Conservation (phyloP, 2,797 vertebrate genomes). For the Paratrypauchen microcephalus region DNA sequence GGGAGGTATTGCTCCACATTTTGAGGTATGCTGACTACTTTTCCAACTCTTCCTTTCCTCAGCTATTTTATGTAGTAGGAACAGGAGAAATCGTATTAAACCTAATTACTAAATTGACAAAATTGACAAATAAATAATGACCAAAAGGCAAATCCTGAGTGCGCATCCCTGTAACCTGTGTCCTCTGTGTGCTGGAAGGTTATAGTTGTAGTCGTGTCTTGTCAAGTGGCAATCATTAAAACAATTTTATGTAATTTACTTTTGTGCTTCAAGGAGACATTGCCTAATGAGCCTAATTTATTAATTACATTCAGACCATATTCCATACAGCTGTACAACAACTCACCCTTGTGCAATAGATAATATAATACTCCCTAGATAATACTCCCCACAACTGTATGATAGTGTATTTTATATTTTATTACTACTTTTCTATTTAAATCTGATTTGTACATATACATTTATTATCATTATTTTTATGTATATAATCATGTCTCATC, state of each 20-base stretch:
- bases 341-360: no score
- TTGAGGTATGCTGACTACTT: neutral
- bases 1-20: conserved; percentile 55
- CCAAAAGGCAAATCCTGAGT: neutral
- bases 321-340: no score
- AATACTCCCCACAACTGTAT: no score
- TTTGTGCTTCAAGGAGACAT: neutral
- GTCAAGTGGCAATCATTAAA: neutral
- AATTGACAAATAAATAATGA: neutral
- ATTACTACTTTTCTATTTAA: no score
- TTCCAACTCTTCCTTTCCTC: neutral
- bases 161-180: neutral
- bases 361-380: no score
- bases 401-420: no score
- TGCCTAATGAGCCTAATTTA: neutral
- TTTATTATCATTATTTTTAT: no score
- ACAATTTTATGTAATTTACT: neutral
- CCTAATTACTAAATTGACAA: neutral
- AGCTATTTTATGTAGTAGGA: neutral
- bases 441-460: no score
- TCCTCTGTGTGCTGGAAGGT: neutral
- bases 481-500: no score
- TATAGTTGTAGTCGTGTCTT: neutral
- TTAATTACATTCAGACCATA: no score
- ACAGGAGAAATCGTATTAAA: neutral